Percentiles rank a stretch among this genome's conserved stretches.
Evolutionary conservation across 2,113 vertebrate species (phyloP).

Genomic region (Entomyzon cyanotis): DNA sequence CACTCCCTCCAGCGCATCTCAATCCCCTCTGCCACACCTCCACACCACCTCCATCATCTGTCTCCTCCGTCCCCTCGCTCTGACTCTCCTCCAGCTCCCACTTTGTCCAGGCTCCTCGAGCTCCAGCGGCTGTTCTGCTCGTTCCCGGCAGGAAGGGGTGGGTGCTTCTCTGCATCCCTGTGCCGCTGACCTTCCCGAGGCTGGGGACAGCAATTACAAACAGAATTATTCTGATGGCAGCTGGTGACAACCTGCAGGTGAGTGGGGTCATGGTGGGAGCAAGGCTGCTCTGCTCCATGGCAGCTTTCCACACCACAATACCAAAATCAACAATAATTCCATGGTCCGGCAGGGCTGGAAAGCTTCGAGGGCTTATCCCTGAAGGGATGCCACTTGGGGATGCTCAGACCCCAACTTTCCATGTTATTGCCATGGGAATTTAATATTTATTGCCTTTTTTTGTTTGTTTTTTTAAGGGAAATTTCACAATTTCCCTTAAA

Average conservation of each 20-base stretch:
- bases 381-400: too few relatives aligned
- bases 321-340: accelerated
- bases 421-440: accelerated
- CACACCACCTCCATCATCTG: too few relatives aligned
- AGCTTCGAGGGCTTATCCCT: not conserved
- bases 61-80: too few relatives aligned
- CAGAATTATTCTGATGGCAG: not conserved
- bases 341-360: accelerated
- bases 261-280: accelerated
- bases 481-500: too few relatives aligned
- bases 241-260: accelerated
- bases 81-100: accelerated
- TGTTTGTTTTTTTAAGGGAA: not conserved
- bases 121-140: not conserved
- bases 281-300: not conserved
- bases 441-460: too few relatives aligned
- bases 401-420: accelerated
- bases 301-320: not conserved
- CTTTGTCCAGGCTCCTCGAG: not conserved
- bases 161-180: not conserved
- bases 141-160: not conserved
- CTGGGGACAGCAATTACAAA: not conserved
- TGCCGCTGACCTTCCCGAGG: accelerated
- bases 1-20: too few relatives aligned
- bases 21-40: too few relatives aligned